Evolutionary conservation across 2,888 invertebrate species (phyloP).

Genomic region (Reticulitermes lucifugus): DNA sequence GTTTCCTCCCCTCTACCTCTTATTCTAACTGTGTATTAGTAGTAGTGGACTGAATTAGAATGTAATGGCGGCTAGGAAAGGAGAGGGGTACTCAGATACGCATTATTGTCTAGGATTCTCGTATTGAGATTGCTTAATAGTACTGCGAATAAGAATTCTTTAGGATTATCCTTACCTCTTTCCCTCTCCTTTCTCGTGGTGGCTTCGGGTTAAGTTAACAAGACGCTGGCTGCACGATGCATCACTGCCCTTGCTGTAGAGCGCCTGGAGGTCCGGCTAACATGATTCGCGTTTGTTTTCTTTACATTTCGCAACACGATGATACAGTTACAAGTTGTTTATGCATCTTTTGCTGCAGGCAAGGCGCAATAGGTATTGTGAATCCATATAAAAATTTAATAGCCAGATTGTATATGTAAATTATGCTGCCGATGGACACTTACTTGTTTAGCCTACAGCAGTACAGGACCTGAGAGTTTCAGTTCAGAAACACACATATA

Average conservation of each 20-base stretch:
- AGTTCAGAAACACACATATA: not conserved
- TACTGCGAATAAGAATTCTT: not conserved
- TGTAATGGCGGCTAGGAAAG: conserved; percentile 25
- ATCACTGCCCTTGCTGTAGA: conserved; percentile 28
- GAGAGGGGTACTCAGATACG: not conserved
- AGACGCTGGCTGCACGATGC: conserved; percentile 12
- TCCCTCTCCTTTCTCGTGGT: conserved; percentile 25
- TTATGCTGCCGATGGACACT: not conserved
- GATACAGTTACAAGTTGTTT: conserved; percentile 16
- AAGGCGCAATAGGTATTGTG: not conserved
- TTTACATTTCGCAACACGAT: conserved; percentile 18
- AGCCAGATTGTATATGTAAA: not conserved
- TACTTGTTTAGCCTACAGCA: not conserved
- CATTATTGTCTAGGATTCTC: not conserved
- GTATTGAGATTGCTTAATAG: conserved; percentile 8
- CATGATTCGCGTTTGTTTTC: conserved; percentile 17
- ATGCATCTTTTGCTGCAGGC: not conserved
- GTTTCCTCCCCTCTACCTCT: not conserved
- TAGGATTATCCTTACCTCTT: not conserved
- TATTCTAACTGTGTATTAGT: not conserved
- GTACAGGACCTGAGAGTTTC: not conserved
- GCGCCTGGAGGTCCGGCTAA: conserved; percentile 32
- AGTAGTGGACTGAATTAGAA: conserved; percentile 33
- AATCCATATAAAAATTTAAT: not conserved
- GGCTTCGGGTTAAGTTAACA: conserved; percentile 21